phyloP scores from a whole-genome alignment of 2,888 invertebrate genomes.

The Mesorhabditis sp. region DNA sequence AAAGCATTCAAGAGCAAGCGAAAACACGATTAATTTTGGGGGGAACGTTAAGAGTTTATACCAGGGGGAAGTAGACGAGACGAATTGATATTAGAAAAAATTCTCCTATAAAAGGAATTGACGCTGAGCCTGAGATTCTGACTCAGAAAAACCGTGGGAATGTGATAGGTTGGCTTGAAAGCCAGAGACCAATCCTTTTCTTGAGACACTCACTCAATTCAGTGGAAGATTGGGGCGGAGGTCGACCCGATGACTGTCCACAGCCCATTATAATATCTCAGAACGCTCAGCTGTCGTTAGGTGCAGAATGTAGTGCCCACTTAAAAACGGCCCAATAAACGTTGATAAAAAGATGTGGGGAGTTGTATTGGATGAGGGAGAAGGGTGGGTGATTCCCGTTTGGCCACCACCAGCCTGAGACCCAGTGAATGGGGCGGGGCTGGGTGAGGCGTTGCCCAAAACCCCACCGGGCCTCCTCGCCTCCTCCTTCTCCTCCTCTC shows the following conservation, averaged over 20 bases:
- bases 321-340: neutral
- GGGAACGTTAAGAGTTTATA: neutral
- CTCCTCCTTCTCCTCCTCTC: neutral
- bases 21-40: neutral
- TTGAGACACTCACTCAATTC: conserved; percentile 34
- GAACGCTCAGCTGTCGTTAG: neutral
- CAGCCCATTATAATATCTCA: conserved; percentile 32
- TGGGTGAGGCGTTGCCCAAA: neutral
- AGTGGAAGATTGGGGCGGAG: conserved; percentile 24
- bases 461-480: neutral
- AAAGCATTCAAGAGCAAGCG: too few relatives aligned
- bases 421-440: neutral
- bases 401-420: too few relatives aligned
- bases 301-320: neutral
- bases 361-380: neutral
- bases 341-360: conserved; percentile 1
- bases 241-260: conserved; percentile 35
- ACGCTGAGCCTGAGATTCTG: neutral
- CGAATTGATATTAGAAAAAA: conserved; percentile 2
- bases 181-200: too few relatives aligned
- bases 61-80: neutral
- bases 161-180: too few relatives aligned
- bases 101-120: conserved; percentile 5
- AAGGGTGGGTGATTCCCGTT: neutral
- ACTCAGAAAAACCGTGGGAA: too few relatives aligned